Percentiles rank a stretch among this genome's conserved stretches.
phyloP scores from a whole-genome alignment of 1,140 invertebrate genomes.

The Oreohelix idahoensis region DNA sequence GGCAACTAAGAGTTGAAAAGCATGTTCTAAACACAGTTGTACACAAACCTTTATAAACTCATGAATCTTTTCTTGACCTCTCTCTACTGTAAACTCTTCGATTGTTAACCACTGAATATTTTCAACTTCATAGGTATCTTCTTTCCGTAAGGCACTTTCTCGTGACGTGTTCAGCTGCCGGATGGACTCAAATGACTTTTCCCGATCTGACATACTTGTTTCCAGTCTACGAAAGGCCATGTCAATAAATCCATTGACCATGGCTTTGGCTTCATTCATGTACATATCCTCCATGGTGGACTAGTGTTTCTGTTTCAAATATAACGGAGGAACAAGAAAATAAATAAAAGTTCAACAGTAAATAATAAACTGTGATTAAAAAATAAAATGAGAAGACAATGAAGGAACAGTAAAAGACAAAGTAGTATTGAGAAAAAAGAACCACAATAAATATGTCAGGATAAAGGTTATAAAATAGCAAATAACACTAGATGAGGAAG shows the following conservation, averaged over 20 bases:
- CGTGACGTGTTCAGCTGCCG: conserved; percentile 53
- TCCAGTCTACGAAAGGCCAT: conserved; percentile 63
- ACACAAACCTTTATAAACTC: conserved; percentile 68
- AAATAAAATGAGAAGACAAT: too few species aligned
- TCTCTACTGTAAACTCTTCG: conserved; percentile 64
- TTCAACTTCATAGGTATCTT: conserved; percentile 66
- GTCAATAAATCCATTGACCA: conserved; percentile 58
- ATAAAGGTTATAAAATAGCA: too few species aligned
- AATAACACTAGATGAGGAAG: too few species aligned
- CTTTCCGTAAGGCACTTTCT: conserved; percentile 54
- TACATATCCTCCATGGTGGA: conserved; percentile 34
- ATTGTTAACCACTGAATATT: conserved; percentile 72
- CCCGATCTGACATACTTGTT: conserved; percentile 60
- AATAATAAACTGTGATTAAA: too few species aligned
- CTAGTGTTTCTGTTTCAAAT: background rate
- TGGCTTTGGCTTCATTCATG: conserved; percentile 42
- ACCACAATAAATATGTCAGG: too few species aligned
- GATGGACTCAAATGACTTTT: conserved; percentile 62
- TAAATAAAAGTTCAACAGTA: too few species aligned
- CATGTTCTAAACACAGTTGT: background rate
- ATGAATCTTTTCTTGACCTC: conserved; percentile 68
- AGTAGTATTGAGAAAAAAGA: too few species aligned
- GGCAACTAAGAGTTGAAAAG: too few species aligned
- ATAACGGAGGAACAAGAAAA: too few species aligned
- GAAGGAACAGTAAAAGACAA: too few species aligned